Evolutionary conservation across 2,888 invertebrate species (phyloP), one percentile per base, ranked within the genome.

Genomic region (Troglohyphantes excavatus): DNA sequence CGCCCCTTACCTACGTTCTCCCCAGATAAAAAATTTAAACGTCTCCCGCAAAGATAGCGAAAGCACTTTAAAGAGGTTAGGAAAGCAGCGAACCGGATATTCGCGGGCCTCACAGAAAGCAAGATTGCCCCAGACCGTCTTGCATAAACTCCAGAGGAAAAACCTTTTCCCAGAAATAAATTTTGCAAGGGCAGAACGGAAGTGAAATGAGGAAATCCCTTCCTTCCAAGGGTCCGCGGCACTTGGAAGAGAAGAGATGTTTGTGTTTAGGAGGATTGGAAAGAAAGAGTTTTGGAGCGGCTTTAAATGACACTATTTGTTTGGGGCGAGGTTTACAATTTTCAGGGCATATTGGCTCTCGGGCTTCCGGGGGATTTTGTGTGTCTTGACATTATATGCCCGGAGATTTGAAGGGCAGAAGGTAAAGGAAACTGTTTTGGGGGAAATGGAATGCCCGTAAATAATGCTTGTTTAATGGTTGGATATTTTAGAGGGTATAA

Each of bases 261-360:
- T 82, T 70, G 26, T 72, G 33, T 63, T 82, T 65, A 43, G 61
- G 39, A 68, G 33, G 13, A 23, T 21, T 17, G 39, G 53, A 5
- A 26, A 67, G 27, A 53, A 13, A 2, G 53, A 53, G 13, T 9
- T 29, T 53, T 17, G 21, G 29, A 53, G 19, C 43, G 68, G 61
- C 70, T 82, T 70, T 72, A 46, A 82, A 63, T 39, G 72, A 63
- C 26, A 29, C 39, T 72, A 61, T 82, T 82, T 82, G 61, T 39
- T 82, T 70, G 43, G 39, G 39, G 61, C 23, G 29, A 53, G 27
- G 43, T 27, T 65, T n/a, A 43, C 23, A 43, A 27, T 29, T 78
- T 78, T 68, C 19, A 9, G 53, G 21, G 21, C 79, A 81, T 82
- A 72, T 70, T 70, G 61, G 61, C 39, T 82, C n/a, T 26, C 5